Percentiles rank a stretch among this genome's conserved stretches.
Conservation (phyloP, 2,113 vertebrate species). For the Heterocephalus glaber region DNA sequence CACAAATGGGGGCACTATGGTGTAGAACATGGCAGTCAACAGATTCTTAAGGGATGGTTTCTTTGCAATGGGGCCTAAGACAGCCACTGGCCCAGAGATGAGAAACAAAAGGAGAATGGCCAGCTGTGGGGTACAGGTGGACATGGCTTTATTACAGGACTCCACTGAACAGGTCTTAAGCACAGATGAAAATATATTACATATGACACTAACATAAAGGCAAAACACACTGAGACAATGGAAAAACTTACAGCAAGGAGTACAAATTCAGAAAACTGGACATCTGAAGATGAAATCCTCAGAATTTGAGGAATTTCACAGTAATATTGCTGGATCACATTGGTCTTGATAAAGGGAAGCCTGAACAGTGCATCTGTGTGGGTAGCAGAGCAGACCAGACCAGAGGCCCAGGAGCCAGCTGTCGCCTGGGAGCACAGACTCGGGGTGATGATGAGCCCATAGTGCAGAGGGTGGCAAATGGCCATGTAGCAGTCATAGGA, state of each 20-base stretch:
- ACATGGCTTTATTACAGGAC: neutral
- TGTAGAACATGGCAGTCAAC: neutral
- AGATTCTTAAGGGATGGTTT: neutral
- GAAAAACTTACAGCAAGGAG: neutral
- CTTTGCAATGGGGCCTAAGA: neutral
- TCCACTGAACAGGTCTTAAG: neutral
- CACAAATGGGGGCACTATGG: no score
- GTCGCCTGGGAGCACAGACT: no score
- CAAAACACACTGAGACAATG: neutral
- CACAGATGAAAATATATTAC: neutral
- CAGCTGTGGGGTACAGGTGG: neutral
- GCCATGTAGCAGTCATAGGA: no score
- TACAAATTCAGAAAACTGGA: neutral
- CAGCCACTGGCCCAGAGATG: neutral
- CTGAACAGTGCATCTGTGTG: no score
- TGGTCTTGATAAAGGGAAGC: no score
- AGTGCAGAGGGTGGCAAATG: no score
- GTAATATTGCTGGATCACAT: no score
- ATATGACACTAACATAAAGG: neutral
- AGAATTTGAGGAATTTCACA: neutral
- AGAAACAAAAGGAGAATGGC: neutral
- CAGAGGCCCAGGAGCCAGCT: no score
- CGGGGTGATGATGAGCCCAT: no score
- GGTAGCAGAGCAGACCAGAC: no score
- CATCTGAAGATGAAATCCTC: neutral